Conservation (phyloP, 2,113 vertebrate genomes). For the Enhydra lutris region DNA sequence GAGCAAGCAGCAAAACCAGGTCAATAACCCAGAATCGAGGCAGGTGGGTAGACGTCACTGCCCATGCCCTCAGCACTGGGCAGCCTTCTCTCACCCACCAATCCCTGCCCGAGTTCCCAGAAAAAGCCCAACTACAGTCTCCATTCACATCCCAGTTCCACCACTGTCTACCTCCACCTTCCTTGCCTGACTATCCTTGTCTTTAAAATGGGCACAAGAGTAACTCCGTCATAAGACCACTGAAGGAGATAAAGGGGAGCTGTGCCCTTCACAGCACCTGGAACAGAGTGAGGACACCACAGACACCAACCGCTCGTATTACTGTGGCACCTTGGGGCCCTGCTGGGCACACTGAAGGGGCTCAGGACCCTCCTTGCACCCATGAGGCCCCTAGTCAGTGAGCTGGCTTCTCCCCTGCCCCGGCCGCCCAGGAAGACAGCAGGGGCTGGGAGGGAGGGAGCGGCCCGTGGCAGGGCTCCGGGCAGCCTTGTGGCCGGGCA, state of each 20-base stretch:
- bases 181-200: background rate
- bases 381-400: background rate
- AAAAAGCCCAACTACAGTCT: rapidly evolving
- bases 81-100: no score
- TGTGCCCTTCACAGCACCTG: no score
- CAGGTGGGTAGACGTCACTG: background rate
- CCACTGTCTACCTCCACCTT: no score
- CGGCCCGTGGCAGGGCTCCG: background rate
- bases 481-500: conserved; percentile 48
- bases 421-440: background rate
- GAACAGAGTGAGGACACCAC: rapidly evolving
- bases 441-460: background rate
- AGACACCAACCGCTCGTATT: rapidly evolving
- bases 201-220: background rate
- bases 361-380: background rate
- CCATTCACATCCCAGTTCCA: background rate
- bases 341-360: background rate
- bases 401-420: background rate
- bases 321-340: background rate
- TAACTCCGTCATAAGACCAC: rapidly evolving
- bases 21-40: background rate
- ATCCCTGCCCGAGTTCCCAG: background rate
- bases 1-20: background rate
- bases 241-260: no score
- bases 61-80: background rate